phyloP scores from a whole-genome alignment of 2,113 vertebrate species.

The Epinephelus moara region DNA sequence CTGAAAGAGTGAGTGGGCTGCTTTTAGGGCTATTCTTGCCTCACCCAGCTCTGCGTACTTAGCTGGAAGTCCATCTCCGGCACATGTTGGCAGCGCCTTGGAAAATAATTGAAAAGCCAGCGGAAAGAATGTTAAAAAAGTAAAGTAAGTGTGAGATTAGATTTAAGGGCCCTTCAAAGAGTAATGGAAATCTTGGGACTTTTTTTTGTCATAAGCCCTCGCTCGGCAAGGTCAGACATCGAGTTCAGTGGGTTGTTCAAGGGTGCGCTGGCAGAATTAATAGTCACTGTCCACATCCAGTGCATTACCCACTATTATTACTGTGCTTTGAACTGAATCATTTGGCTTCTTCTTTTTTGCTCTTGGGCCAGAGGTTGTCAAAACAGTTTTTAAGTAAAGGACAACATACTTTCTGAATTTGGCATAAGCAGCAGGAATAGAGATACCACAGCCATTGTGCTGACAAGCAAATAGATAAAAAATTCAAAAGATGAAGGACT shows the following conservation, averaged over 20 bases:
- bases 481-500: slow-evolving; percentile 31
- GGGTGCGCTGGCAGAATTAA: slow-evolving; percentile 1
- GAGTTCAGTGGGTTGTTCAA: slow-evolving; percentile 26
- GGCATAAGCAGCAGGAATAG: slow-evolving; percentile 12
- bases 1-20: slow-evolving; percentile 32
- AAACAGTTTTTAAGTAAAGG: slow-evolving; percentile 21
- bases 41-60: slow-evolving; percentile 28
- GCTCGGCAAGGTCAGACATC: not conserved
- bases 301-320: slow-evolving; percentile 23
- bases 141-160: slow-evolving; percentile 9
- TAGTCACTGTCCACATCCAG: slow-evolving; percentile 8
- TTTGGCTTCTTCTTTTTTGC: slow-evolving; percentile 13
- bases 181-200: slow-evolving; percentile 15
- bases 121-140: slow-evolving; percentile 18
- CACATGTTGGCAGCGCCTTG: not conserved
- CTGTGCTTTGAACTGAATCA: slow-evolving; percentile 34
- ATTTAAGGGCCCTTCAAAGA: slow-evolving; percentile 34
- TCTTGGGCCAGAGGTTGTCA: slow-evolving; percentile 10
- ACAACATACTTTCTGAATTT: slow-evolving; percentile 11
- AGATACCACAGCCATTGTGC: slow-evolving; percentile 17
- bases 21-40: slow-evolving; percentile 39
- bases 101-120: slow-evolving; percentile 18
- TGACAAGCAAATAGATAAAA: slow-evolving; percentile 40
- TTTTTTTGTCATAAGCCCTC: not conserved
- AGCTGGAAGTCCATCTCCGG: slow-evolving; percentile 28